Evolutionary conservation across 2,797 vertebrate genomes (phyloP), one percentile per base, ranked within the genome.

Genomic region (Protonibea diacanthus): DNA sequence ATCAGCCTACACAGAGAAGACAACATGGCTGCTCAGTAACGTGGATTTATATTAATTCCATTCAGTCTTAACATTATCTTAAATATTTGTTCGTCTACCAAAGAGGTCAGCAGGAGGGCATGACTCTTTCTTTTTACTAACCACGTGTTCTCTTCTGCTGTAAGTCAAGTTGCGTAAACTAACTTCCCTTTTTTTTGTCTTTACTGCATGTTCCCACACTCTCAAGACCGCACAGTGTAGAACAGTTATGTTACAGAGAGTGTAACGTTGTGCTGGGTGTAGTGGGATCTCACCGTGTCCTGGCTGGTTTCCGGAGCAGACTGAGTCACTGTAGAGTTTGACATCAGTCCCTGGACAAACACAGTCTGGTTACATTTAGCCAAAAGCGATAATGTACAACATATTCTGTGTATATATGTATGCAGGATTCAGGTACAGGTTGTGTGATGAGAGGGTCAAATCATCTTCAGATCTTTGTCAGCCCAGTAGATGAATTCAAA

Each of bases 231-330:
- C 1, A 4, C 33, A 18, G 33, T n/a, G 23, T 45, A 15, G n/a
- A 7, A 20, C 21, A 4, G 47, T 23, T 17, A 21, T 17, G 10
- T 21, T 23, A n/a, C 14, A 13, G 7, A 58, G 23, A 33, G 33
- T 38, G 38, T 21, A 10, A 13, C 7, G 15, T 21, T 42, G 40
- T 38, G 6, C 25, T 15, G 49, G 5, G 9, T 15, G 29, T 2
- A 5, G 15, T 12, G 40, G 44, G 38, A 40, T 21, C 68, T 73
- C 58, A 82, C 74, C 25, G 1, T 51, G 57, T 42, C 67, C 55
- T 8, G 29, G 7, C 12, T 52, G 33, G 25, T 15, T 44, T 52
- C 62, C 33, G 51, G 23, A 57, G n/a, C 21, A 21, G 20, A n/a
- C 4, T 12, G 42, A 52, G 42, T 20, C 57, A 0, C 40, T 45